Evolutionary conservation across 2,797 vertebrate genomes (phyloP).

Genomic region (Macropodus opercularis): DNA sequence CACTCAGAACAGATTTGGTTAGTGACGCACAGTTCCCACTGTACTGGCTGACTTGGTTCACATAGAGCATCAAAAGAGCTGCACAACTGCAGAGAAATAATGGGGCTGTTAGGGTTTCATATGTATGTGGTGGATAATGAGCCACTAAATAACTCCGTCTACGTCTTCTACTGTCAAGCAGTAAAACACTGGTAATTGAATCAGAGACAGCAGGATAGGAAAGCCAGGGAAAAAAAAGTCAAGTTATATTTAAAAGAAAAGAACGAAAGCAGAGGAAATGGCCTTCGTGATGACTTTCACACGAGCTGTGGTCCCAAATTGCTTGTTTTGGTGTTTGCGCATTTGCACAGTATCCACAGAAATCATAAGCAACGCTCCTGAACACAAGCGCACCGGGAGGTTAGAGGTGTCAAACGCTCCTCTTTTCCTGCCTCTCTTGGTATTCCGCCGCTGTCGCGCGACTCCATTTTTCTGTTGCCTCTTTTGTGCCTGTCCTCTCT

Average conservation of each 20-base stretch:
- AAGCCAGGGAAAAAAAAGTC: not conserved
- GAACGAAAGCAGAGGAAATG: constrained; percentile 37
- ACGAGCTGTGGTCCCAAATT: constrained; percentile 41
- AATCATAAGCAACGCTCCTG: constrained; percentile 66
- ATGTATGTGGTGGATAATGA: constrained; percentile 19
- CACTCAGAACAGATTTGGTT: constrained; percentile 20
- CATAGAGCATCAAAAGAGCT: not conserved
- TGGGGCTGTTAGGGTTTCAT: constrained; percentile 14
- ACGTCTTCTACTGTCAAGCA: constrained; percentile 14
- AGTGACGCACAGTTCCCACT: not conserved
- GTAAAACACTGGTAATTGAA: constrained; percentile 20
- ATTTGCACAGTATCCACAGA: constrained; percentile 45
- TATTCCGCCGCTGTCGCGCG: constrained; percentile 64
- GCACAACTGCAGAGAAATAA: constrained; percentile 4
- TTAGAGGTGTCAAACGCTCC: constrained; percentile 60
- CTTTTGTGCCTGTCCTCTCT: constrained; percentile 58
- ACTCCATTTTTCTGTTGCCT: constrained; percentile 58
- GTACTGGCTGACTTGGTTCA: constrained; percentile 11
- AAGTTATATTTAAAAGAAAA: constrained; percentile 23
- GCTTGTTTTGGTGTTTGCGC: constrained; percentile 57
- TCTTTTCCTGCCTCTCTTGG: constrained; percentile 54
- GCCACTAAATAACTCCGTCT: constrained; percentile 5
- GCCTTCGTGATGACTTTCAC: constrained; percentile 58
- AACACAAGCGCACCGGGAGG: constrained; percentile 53
- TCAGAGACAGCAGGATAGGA: constrained; percentile 6